phyloP scores from a whole-genome alignment of 2,113 vertebrate species.

The Ageneiosus marmoratus region DNA sequence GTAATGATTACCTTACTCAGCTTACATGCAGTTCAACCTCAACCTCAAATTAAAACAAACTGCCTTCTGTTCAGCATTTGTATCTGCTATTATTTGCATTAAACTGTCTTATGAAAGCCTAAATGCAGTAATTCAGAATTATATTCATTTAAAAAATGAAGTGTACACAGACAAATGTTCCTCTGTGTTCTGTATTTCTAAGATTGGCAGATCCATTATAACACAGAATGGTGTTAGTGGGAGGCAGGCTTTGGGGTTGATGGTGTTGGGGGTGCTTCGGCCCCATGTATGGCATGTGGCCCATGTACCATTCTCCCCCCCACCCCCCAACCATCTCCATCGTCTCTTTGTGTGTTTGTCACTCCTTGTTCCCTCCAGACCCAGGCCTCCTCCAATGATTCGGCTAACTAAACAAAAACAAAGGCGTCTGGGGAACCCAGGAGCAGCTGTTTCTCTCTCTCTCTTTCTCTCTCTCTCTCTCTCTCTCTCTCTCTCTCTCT shows the following conservation, averaged over 20 bases:
- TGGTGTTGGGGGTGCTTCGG: conserved; percentile 11
- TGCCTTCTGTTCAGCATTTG: not conserved
- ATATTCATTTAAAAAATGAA: not conserved
- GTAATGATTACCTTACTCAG: not conserved
- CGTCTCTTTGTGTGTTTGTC: conserved; percentile 69
- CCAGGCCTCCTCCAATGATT: conserved; percentile 55
- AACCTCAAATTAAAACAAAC: not conserved
- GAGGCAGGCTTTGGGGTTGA: conserved; percentile 26
- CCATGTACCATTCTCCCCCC: conserved; percentile 75
- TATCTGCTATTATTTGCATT: not conserved
- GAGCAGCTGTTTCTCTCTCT: conserved; percentile 61
- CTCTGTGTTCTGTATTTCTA: not conserved
- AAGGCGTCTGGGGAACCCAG: conserved; percentile 68
- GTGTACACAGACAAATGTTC: not conserved
- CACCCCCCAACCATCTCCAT: conserved; percentile 72
- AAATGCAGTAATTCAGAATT: not conserved
- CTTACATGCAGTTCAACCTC: not conserved
- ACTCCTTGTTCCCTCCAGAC: conserved; percentile 38
- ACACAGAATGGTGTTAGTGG: conserved; percentile 25
- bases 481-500: not conserved
- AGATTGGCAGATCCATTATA: conserved; percentile 23
- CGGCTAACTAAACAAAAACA: conserved; percentile 56
- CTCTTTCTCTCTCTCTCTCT: not conserved
- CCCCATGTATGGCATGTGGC: conserved; percentile 72
- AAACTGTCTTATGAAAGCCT: not conserved